Evolutionary conservation across 2,888 invertebrate species (phyloP).

Genomic region (Nipponacmea schrenckii): DNA sequence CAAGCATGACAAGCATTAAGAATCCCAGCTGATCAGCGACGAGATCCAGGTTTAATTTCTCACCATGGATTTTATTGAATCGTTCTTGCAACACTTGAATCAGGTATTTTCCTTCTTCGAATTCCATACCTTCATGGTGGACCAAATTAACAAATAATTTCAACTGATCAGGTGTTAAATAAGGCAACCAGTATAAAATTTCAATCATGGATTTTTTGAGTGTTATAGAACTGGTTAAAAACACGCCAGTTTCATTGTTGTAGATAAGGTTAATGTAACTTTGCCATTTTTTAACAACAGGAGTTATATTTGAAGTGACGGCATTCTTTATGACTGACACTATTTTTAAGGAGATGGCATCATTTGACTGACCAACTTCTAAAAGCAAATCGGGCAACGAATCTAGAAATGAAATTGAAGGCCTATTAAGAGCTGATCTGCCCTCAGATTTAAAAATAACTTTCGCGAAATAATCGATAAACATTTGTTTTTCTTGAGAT

Average conservation of each 20-base stretch:
- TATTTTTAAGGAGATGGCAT: not conserved
- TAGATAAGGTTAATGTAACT: not conserved
- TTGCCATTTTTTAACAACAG: not conserved
- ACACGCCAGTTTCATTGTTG: not conserved
- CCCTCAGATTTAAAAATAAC: slow-evolving; percentile 11
- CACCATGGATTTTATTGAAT: not conserved
- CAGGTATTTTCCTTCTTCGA: not conserved
- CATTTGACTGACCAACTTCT: not conserved
- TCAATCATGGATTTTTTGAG: not conserved
- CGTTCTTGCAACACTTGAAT: not conserved
- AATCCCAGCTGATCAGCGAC: not conserved
- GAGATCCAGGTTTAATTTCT: not conserved
- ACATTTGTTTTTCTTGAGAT: slow-evolving; percentile 39
- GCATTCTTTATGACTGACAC: not conserved
- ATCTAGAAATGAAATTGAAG: not conserved
- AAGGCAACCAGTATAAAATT: not conserved
- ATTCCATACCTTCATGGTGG: not conserved
- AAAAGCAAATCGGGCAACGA: not conserved
- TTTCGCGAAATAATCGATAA: slow-evolving; percentile 38
- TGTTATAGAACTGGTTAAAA: not conserved
- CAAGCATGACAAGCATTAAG: not conserved
- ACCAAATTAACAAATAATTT: not conserved
- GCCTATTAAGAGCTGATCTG: not conserved
- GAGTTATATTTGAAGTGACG: not conserved
- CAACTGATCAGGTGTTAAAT: not conserved